Evolutionary conservation across 1,140 invertebrate genomes (phyloP).

Genomic region (Drosophila grimshawi): DNA sequence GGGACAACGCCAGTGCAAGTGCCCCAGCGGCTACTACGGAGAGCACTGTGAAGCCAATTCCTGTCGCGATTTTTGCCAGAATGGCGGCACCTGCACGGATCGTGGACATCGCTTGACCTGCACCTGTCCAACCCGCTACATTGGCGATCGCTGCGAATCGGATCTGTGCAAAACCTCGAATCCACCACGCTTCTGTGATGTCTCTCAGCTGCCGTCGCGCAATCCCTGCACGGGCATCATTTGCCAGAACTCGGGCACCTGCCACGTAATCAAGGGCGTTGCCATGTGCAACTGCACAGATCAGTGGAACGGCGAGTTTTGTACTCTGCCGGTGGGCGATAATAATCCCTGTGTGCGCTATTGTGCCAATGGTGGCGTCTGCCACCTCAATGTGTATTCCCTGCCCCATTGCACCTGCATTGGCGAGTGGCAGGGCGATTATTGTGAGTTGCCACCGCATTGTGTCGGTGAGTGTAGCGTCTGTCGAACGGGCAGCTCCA

Average conservation of each 20-base stretch:
- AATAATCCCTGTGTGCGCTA: conserved; percentile 87
- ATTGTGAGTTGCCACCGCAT: conserved; percentile 85
- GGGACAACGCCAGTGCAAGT: conserved; percentile 85
- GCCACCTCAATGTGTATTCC: conserved; percentile 81
- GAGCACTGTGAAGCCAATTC: conserved; percentile 86
- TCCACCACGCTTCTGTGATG: conserved; percentile 75
- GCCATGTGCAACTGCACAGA: conserved; percentile 87
- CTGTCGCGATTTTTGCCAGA: conserved; percentile 86
- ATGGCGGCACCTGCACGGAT: conserved; percentile 85
- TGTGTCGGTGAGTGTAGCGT: conserved; percentile 87
- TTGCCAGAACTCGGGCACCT: conserved; percentile 76
- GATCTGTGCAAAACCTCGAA: conserved; percentile 75
- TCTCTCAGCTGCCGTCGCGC: conserved; percentile 50
- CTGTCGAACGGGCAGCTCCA: conserved; percentile 85
- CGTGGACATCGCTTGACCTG: conserved; percentile 57
- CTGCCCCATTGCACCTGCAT: conserved; percentile 86
- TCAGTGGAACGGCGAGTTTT: conserved; percentile 88
- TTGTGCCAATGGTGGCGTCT: conserved; percentile 87
- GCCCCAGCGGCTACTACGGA: conserved; percentile 86
- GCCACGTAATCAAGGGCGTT: conserved; percentile 76
- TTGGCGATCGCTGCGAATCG: conserved; percentile 77
- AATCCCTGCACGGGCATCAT: conserved; percentile 79
- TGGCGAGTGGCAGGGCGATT: conserved; percentile 86
- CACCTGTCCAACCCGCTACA: conserved; percentile 67
- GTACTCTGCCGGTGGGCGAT: conserved; percentile 87